Evolutionary conservation across 1,140 invertebrate genomes (phyloP).

Genomic region (Scaptomyza hsui): DNA sequence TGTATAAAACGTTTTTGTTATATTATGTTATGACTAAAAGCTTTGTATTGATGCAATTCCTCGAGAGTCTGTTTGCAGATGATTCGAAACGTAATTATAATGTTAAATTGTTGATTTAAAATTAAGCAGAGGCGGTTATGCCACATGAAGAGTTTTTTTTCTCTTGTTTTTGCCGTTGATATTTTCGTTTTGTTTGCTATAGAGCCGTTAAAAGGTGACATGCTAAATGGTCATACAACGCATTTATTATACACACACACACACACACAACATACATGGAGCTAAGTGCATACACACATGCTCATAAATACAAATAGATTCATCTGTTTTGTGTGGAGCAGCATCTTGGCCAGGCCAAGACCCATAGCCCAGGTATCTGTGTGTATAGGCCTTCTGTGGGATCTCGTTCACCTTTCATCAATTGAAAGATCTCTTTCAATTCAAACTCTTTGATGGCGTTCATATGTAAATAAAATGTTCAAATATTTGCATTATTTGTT

Average conservation of each 20-base stretch:
- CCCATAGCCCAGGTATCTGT: neutral
- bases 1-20: constrained; percentile 2
- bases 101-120: constrained; percentile 78
- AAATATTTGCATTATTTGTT: constrained; percentile 84
- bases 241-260: constrained; percentile 57
- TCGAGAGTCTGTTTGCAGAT: constrained; percentile 62
- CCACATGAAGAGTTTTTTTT: constrained; percentile 5
- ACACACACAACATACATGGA: constrained; percentile 21
- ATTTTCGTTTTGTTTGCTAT: constrained; percentile 62
- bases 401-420: constrained; percentile 79
- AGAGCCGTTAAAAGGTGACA: constrained; percentile 81
- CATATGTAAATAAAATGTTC: constrained; percentile 84
- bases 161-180: constrained; percentile 42
- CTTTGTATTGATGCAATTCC: constrained; percentile 48
- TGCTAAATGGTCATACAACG: constrained; percentile 78
- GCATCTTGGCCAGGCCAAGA: constrained; percentile 7
- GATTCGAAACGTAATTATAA: constrained; percentile 81
- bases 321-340: constrained; percentile 61
- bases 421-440: constrained; percentile 82
- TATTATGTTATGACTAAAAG: constrained; percentile 34
- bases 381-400: constrained; percentile 29
- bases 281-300: constrained; percentile 68
- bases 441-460: constrained; percentile 81
- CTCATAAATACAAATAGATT: constrained; percentile 80
- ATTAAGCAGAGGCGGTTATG: constrained; percentile 45